Evolutionary conservation across 2,797 vertebrate genomes (phyloP), one percentile per base, ranked within the genome.

Genomic region (Coracias cyanogaster): DNA sequence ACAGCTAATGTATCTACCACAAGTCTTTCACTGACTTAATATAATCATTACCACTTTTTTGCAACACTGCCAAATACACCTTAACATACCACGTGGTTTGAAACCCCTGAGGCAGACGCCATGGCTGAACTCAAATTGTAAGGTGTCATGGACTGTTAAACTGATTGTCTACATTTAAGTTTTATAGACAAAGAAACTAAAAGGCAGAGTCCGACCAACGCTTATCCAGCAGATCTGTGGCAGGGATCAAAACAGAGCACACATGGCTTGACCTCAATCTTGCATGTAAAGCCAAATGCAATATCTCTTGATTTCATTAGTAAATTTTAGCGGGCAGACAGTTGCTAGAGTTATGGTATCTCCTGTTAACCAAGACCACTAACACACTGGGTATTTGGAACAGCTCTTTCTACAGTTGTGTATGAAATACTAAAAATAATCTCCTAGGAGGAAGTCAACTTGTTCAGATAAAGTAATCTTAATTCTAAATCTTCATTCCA

Each of bases 161-260:
- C 25, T 89, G 82, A 89, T 83, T 58, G 72, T 65, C 22, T 49
- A 41, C 58, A 45, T 55, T 29, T 62, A 84, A 74, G 57, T 81
- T 97, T 90, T 81, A 88, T 35, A 71, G 84, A 76, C 46, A 62
- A 95, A 91, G 72, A 86, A 83, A 81, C 43, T 74, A 81, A 94
- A 89, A 79, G 57, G 46, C 46, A 91, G 78, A 89, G 29, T 48
- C 65, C 92, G 66, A 81, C 65, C 73, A 58, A 72, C 6, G 5
- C 41, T 93, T 89, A 82, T 46, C 20, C 54, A 74, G 41, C 60
- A 92, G 41, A 84, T 81, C 81, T 65, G 41, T 61, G 49, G 45
- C 65, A 93, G 48, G 28, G 22, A 82, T 54, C 35, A 89, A 66
- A 96, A 70, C 6, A 83, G 65, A 65, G 43, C 54, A 71, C 33